Evolutionary conservation across 2,797 vertebrate genomes (phyloP).

Genomic region (Spea hammondii): DNA sequence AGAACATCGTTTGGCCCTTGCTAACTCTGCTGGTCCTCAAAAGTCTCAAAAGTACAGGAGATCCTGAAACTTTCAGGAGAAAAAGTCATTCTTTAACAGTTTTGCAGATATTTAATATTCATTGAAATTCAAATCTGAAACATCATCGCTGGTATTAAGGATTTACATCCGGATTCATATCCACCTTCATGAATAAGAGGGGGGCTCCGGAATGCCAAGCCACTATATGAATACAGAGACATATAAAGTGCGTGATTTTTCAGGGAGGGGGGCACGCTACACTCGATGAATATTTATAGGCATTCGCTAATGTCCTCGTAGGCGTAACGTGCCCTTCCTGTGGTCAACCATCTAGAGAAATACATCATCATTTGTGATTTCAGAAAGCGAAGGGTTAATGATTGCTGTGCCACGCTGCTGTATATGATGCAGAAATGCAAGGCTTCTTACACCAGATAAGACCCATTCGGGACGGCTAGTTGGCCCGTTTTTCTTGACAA

Average conservation of each 20-base stretch:
- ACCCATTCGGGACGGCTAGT: too few relatives aligned
- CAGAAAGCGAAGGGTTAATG: constrained; percentile 12
- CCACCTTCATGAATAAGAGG: background rate
- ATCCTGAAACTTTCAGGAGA: too few relatives aligned
- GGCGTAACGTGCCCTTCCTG: constrained; percentile 29
- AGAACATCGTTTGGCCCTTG: too few relatives aligned
- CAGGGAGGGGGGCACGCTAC: background rate
- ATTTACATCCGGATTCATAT: background rate
- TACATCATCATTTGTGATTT: constrained; percentile 22
- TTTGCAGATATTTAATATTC: background rate
- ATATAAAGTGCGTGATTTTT: background rate
- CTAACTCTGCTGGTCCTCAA: too few relatives aligned
- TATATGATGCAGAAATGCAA: background rate
- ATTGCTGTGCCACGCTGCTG: background rate
- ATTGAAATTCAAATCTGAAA: background rate
- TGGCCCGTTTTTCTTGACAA: too few relatives aligned
- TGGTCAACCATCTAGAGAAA: constrained; percentile 12
- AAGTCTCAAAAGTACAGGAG: too few relatives aligned
- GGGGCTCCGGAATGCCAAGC: background rate
- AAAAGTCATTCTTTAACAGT: too few relatives aligned
- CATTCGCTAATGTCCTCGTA: background rate
- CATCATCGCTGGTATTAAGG: background rate
- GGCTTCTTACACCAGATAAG: background rate
- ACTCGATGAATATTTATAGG: constrained; percentile 42
- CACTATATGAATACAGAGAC: background rate